Conservation (phyloP, 2,797 vertebrate genomes). For the Coreius guichenoti region DNA sequence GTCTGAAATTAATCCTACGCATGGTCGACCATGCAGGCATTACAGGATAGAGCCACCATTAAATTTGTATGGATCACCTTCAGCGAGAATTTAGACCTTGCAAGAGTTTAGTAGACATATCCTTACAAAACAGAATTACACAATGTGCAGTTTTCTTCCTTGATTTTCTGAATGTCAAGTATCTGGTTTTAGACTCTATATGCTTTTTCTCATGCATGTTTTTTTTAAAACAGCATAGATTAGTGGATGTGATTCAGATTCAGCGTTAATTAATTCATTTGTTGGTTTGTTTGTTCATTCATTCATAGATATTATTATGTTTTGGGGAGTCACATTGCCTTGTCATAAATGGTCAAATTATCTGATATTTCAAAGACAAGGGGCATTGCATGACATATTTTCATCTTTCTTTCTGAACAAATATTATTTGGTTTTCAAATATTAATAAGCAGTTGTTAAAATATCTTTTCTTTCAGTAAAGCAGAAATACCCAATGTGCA, state of each 20-base stretch:
- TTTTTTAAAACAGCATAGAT: neutral
- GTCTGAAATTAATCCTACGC: constrained; percentile 33
- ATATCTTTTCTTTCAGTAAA: neutral
- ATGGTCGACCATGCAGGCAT: constrained; percentile 25
- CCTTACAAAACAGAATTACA: neutral
- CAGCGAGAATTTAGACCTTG: constrained; percentile 8
- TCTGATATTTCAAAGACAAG: neutral
- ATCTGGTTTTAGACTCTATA: neutral
- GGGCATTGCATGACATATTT: neutral
- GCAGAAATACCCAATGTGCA: neutral
- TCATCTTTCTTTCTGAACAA: too few relatives aligned
- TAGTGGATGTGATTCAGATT: neutral
- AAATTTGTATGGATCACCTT: constrained; percentile 6
- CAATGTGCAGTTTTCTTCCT: neutral
- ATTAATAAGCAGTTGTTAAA: neutral
- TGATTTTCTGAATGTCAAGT: neutral
- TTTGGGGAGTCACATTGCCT: neutral
- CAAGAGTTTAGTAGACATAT: neutral
- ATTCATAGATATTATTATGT: neutral
- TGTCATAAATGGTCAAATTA: neutral
- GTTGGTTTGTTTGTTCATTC: neutral
- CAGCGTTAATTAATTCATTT: neutral
- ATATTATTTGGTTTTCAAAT: neutral
- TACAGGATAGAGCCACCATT: neutral
- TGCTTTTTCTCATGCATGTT: neutral